These are phyloP conservation scores for Macquaria australasica DNA, from an alignment of 2,113 vertebrate species.

Conservation along the genomic window DNA sequence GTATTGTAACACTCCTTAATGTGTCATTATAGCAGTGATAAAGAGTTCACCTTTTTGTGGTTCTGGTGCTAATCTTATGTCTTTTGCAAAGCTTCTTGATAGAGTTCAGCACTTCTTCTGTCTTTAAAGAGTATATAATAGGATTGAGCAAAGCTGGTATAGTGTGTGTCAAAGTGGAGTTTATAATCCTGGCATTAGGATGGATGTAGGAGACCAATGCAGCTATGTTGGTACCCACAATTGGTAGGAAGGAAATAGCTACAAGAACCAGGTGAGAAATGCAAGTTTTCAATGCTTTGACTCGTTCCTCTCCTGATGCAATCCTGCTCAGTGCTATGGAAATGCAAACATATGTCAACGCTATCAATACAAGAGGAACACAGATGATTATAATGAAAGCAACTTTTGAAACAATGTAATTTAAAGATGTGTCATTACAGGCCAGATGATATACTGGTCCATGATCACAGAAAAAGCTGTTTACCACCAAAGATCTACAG, in stretches of 20 bases:
- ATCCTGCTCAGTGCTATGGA: constrained; percentile 55
- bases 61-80: background rate
- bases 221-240: background rate
- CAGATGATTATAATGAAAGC: background rate
- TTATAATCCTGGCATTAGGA: constrained; percentile 72
- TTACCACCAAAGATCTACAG: constrained; percentile 71
- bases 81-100: constrained; percentile 52
- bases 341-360: constrained; percentile 46
- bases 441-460: constrained; percentile 60
- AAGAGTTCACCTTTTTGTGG: background rate
- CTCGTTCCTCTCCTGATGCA: constrained; percentile 46
- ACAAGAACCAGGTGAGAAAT: constrained; percentile 76
- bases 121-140: constrained; percentile 76
- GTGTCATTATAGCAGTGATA: background rate
- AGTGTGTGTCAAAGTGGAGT: constrained; percentile 60
- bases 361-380: constrained; percentile 49
- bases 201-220: constrained; percentile 6
- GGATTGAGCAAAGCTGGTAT: constrained; percentile 74
- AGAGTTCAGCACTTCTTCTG: constrained; percentile 69
- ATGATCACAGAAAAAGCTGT: constrained; percentile 79
- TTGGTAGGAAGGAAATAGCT: constrained; percentile 65
- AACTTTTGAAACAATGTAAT: background rate
- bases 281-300: constrained; percentile 76
- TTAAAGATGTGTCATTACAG: constrained; percentile 59
- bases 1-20: background rate